phyloP scores from a whole-genome alignment of 2,797 vertebrate species.

The Crenuchus spilurus region DNA sequence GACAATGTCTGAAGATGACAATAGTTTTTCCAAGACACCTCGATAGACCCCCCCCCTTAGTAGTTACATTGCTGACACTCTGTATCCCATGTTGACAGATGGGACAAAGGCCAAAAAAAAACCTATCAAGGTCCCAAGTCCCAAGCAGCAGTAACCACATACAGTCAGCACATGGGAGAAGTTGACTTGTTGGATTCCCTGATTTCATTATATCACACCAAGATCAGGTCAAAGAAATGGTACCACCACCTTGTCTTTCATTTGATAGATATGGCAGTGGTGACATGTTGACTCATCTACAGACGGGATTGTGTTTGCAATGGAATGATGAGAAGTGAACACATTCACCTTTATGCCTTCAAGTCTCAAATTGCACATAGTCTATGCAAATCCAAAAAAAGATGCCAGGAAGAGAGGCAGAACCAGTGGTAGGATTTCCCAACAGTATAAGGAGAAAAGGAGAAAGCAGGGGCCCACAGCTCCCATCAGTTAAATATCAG shows the following conservation, averaged over 20 bases:
- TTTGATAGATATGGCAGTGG: constrained; percentile 13
- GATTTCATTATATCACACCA: constrained; percentile 17
- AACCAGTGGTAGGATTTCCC: no score
- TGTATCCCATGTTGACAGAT: constrained; percentile 13
- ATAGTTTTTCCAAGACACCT: no score
- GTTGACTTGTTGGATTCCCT: no score
- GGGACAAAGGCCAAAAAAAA: constrained; percentile 10
- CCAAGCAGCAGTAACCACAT: constrained; percentile 17
- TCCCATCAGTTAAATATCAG: no score
- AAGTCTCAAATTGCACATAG: constrained; percentile 32
- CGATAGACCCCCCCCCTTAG: constrained; percentile 27
- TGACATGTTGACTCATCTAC: constrained; percentile 23
- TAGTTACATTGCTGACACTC: constrained; percentile 5
- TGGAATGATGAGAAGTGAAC: not conserved
- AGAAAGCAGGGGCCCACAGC: not conserved
- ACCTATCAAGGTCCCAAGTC: constrained; percentile 18
- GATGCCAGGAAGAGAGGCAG: constrained; percentile 4
- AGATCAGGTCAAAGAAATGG: no score
- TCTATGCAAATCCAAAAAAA: no score
- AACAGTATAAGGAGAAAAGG: not conserved
- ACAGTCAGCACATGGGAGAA: no score
- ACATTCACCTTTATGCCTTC: constrained; percentile 29
- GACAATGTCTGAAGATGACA: no score
- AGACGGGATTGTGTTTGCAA: no score
- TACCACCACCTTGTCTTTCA: constrained; percentile 7